A percentile compares a stretch with the other conserved stretches of the same genome.
Evolutionary conservation across 2,797 vertebrate species (phyloP).

Genomic region (Onychomys arenicola): DNA sequence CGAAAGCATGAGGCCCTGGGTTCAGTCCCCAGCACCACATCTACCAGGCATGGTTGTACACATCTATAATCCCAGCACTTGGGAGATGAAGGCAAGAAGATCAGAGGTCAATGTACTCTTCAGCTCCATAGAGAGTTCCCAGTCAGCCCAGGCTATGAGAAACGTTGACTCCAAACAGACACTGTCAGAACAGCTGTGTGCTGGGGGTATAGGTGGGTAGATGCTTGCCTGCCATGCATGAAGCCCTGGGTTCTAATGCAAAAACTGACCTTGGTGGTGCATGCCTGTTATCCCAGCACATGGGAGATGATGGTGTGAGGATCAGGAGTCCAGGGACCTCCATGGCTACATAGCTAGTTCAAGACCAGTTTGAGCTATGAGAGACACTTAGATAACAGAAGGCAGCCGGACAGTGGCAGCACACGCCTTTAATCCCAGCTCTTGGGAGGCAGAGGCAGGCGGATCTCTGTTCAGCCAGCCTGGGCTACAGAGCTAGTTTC

Average conservation of each 20-base stretch:
- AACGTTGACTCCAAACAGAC: not conserved
- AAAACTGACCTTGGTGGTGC: not conserved
- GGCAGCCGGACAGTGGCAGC: not conserved
- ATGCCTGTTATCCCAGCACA: not conserved
- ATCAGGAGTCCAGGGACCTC: not conserved
- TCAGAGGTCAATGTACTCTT: not conserved
- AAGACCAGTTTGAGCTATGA: not conserved
- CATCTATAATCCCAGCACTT: not conserved
- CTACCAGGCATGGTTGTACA: not conserved
- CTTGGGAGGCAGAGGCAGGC: not conserved
- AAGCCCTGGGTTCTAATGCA: not conserved
- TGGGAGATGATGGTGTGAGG: not conserved
- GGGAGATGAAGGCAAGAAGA: not conserved
- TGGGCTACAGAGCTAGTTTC: not conserved
- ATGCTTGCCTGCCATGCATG: not conserved
- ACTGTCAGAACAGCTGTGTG: not conserved
- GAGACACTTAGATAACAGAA: not conserved
- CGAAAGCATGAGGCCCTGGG: not conserved
- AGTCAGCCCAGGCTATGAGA: not conserved
- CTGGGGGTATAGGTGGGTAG: too few relatives aligned
- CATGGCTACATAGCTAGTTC: not conserved
- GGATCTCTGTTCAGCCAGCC: not conserved
- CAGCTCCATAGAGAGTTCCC: not conserved
- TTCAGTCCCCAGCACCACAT: not conserved
- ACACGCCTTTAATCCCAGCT: not conserved